Conservation (phyloP, 2,113 vertebrate species). For the Sinocyclocheilus maitianheensis region DNA sequence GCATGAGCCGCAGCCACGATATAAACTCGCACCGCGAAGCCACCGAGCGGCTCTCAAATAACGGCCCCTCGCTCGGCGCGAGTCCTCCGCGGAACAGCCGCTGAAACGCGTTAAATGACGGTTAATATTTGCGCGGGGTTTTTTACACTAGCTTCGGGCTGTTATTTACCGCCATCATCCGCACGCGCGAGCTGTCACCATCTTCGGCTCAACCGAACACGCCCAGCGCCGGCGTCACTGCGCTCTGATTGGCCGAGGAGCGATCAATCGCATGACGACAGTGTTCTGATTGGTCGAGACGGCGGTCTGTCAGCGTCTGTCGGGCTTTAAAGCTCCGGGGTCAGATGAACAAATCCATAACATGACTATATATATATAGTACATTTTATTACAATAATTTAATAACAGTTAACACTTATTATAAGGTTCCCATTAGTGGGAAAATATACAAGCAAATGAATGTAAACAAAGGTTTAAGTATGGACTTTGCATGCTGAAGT, state of each 20-base stretch:
- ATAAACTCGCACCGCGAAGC: slow-evolving; percentile 11
- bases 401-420: not conserved
- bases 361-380: not conserved
- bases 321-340: slow-evolving; percentile 41
- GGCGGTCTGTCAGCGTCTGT: slow-evolving; percentile 1
- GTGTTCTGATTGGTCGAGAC: slow-evolving; percentile 27
- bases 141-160: slow-evolving; percentile 56
- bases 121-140: not conserved
- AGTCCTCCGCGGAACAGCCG: not conserved
- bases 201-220: slow-evolving; percentile 72
- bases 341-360: slow-evolving; percentile 12
- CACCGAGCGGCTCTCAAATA: not conserved
- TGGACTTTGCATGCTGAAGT: not conserved
- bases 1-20: not conserved
- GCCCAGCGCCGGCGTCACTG: slow-evolving; percentile 65
- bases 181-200: slow-evolving; percentile 85
- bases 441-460: not conserved
- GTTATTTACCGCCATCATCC: slow-evolving; percentile 86
- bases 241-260: slow-evolving; percentile 51
- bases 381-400: too few species aligned
- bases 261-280: slow-evolving; percentile 23
- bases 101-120: not conserved
- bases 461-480: not conserved
- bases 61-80: not conserved
- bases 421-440: not conserved